A percentile compares a stretch with the other conserved stretches of the same genome.
Conservation (phyloP, 2,113 vertebrate species). For the Mormoops blainvillei region DNA sequence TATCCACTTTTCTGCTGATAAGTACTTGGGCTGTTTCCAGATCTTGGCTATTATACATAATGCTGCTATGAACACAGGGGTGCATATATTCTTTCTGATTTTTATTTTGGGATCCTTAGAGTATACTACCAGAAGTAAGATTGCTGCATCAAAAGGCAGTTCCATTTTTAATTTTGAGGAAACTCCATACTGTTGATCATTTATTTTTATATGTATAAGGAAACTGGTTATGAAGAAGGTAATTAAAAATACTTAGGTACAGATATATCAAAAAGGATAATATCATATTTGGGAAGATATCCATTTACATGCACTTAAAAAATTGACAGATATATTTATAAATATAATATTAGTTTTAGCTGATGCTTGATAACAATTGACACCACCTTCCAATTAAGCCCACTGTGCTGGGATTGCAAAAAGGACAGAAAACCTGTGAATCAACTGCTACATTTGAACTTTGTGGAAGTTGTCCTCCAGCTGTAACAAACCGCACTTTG, state of each 20-base stretch:
- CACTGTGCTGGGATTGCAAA: not conserved
- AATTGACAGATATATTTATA: not conserved
- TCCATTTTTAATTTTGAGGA: no score
- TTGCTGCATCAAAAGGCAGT: no score
- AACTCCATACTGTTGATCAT: no score
- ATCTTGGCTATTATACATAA: no score
- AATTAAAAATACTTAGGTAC: not conserved
- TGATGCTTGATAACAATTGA: not conserved
- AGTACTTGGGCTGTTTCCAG: no score
- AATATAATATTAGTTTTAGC: not conserved
- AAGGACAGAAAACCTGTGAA: not conserved
- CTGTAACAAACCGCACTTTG: not conserved
- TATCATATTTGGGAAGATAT: not conserved
- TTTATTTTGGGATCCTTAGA: no score
- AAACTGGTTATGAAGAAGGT: not conserved
- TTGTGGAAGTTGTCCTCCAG: not conserved
- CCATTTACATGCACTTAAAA: not conserved
- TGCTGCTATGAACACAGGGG: no score
- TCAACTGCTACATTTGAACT: not conserved
- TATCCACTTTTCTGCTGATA: no score
- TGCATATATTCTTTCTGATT: no score
- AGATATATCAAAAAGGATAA: not conserved
- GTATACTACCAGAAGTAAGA: no score
- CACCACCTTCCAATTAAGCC: not conserved
- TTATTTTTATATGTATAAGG: not conserved